Conservation (phyloP, 2,888 invertebrate species). For the Cataglyphis rosenhaueri region DNA sequence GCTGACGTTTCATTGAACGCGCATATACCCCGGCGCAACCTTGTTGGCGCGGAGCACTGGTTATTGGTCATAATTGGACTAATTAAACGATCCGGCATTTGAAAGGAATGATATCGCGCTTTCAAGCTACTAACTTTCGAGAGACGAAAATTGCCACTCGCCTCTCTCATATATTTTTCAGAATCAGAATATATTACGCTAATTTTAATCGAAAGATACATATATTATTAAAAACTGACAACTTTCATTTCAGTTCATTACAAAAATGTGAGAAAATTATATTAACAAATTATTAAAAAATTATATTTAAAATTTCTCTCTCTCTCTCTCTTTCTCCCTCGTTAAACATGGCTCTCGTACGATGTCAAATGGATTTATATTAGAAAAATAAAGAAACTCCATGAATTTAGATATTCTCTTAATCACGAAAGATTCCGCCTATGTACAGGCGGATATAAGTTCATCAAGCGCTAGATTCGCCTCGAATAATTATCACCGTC, state of each 20-base stretch:
- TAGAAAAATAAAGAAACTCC: neutral
- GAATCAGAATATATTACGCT: too few relatives aligned
- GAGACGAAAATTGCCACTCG: conserved; percentile 66
- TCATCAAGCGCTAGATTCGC: conserved; percentile 40
- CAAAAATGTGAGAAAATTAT: neutral
- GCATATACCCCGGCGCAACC: conserved; percentile 6
- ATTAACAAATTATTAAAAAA: neutral
- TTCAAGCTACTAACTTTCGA: conserved; percentile 63
- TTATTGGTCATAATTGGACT: conserved; percentile 57
- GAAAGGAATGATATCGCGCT: conserved; percentile 68
- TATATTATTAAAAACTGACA: neutral
- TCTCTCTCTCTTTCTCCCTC: too few relatives aligned
- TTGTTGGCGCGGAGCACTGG: conserved; percentile 9
- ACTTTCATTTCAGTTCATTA: neutral
- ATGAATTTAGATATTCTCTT: neutral
- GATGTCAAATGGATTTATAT: conserved; percentile 2
- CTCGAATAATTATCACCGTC: conserved; percentile 55
- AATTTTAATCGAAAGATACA: neutral
- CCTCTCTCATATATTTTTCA: conserved; percentile 20
- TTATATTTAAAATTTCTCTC: neutral
- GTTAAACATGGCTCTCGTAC: neutral
- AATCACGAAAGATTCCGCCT: neutral
- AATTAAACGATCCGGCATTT: conserved; percentile 63
- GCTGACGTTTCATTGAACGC: conserved; percentile 35
- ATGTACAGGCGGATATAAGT: neutral